These are phyloP conservation scores for Moxostoma hubbsi DNA, from an alignment of 2,797 vertebrate species.

Conservation along the genomic window DNA sequence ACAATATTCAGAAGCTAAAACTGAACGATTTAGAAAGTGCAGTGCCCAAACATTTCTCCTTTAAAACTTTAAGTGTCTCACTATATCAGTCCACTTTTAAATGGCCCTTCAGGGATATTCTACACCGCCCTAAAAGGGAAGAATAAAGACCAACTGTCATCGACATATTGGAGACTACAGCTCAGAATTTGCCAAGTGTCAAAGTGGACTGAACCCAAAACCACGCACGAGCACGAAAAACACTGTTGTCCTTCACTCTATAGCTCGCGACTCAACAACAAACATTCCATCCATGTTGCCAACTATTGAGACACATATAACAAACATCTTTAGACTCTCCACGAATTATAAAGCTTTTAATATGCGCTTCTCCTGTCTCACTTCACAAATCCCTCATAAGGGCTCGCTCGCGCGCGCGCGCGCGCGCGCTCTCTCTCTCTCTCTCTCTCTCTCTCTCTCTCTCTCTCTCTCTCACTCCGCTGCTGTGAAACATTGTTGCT, in stretches of 20 bases:
- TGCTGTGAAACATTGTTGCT: slow-evolving; percentile 76
- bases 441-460: slow-evolving; percentile 63
- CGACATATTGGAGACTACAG: background rate
- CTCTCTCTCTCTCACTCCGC: slow-evolving; percentile 53
- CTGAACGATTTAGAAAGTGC: background rate
- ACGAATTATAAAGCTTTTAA: slow-evolving; percentile 28
- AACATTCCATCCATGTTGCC: background rate
- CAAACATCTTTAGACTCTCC: slow-evolving; percentile 15
- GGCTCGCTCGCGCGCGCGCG: no score
- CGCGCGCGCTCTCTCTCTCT: slow-evolving; percentile 79
- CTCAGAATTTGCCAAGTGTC: slow-evolving; percentile 38
- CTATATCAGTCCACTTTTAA: background rate
- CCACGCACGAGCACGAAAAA: slow-evolving; percentile 16
- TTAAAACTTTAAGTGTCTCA: background rate
- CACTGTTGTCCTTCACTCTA: background rate
- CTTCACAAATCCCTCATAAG: slow-evolving; percentile 57
- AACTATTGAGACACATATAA: slow-evolving; percentile 1
- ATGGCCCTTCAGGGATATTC: background rate
- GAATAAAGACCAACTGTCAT: background rate
- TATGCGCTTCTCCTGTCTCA: slow-evolving; percentile 51
- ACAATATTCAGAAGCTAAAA: background rate
- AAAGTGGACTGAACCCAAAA: slow-evolving; percentile 42
- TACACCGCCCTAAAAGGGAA: slow-evolving; percentile 2
- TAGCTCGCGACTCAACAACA: slow-evolving; percentile 24
- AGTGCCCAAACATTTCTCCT: background rate